Evolutionary conservation across 2,888 invertebrate species (phyloP).

Genomic region (Drosophila macrospina): DNA sequence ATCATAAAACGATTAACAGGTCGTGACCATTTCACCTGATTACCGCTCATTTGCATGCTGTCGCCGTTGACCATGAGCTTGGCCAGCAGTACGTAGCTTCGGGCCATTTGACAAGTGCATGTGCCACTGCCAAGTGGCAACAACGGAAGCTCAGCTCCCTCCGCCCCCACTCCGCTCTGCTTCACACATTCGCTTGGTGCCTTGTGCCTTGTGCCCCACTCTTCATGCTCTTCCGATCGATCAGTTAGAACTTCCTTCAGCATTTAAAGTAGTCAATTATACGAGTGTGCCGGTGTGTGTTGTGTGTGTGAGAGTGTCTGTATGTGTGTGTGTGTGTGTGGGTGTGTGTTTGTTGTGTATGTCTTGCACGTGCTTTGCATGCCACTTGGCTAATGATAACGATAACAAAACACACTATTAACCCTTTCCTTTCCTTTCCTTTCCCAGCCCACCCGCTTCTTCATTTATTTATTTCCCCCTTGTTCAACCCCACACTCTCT

Average conservation of each 20-base stretch:
- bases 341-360: too few species aligned
- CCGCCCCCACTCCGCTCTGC: slow-evolving; percentile 1
- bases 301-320: too few species aligned
- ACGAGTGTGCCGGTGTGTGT: slow-evolving; percentile 19
- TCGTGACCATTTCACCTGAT: slow-evolving; percentile 82
- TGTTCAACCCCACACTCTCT: too few species aligned
- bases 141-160: slow-evolving; percentile 52
- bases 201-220: not conserved
- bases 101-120: not conserved
- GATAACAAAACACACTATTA: slow-evolving; percentile 4
- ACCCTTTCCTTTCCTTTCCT: not conserved
- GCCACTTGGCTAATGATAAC: slow-evolving; percentile 46
- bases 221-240: slow-evolving; percentile 48
- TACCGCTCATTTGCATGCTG: slow-evolving; percentile 75
- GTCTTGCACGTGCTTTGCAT: slow-evolving; percentile 73
- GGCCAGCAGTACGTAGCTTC: not conserved
- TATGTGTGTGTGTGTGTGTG: too few species aligned
- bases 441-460: not conserved
- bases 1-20: slow-evolving; percentile 80
- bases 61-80: slow-evolving; percentile 30
- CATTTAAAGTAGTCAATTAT: slow-evolving; percentile 72
- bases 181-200: not conserved
- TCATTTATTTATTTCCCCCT: too few species aligned
- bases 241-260: slow-evolving; percentile 72
- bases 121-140: slow-evolving; percentile 20